Base-by-base conservation (phyloP, 2,113 vertebrate species). In the Cololabis saira region DNA sequence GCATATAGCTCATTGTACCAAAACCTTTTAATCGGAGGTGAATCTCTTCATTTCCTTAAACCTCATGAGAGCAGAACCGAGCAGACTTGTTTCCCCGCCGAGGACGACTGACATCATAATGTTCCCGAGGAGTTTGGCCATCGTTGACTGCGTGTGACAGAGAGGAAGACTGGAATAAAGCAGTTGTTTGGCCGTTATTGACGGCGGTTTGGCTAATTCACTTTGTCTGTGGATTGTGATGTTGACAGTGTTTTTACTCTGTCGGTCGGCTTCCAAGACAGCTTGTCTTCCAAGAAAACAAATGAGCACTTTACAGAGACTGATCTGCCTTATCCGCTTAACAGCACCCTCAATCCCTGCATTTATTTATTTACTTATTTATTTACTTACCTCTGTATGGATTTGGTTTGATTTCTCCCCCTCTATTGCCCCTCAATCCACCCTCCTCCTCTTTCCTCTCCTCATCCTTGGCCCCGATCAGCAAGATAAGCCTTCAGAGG, bases 401-500 rank as follows among this genome's bases (percentile, higher is more conserved):
- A 87, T 91, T 88, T 84, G 48, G 80, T 78, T 73, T 78, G 79
- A 84, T 77, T 55, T 37, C 58, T 56, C 41, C 61, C 48, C 60
- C 33, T 21, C 30, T 16, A 44, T 27, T 5, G 5, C 24, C 24
- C 24, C 65, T 60, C 68, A 22, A 24, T 43, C 27, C 71, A 77
- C 55, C 52, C 61, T 49, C 58, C 60, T 52, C 51, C 51, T 64
- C 65, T 3, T 75, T 71, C 48, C 63, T 69, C 64, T 67, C 75
- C 68, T 71, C 77, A 81, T 89, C 82, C 74, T 86, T 80, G 71
- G 81, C 88, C 88, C 81, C 78, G 91, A 92, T 93, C 90, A 90
- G 86, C 76, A 89, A 90, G 92, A 92, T 92, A 92, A 92, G 82
- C 82, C 83, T 88, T 90, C 84, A 87, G 90, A 90, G 89, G 89